phyloP scores from a whole-genome alignment of 2,888 invertebrate species.

The Cephus nigrinus region DNA sequence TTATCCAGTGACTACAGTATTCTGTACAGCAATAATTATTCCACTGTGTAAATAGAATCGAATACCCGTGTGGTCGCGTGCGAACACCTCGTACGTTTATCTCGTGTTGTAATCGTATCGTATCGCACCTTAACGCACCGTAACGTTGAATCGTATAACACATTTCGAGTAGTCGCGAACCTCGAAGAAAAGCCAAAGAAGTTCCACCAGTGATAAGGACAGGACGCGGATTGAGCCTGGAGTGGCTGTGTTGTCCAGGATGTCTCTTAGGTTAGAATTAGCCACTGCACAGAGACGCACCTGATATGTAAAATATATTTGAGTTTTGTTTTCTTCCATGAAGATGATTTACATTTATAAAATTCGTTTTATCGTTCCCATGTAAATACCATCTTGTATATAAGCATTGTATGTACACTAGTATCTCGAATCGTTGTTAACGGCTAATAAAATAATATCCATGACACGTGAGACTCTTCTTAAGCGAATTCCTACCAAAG shows the following conservation, averaged over 20 bases:
- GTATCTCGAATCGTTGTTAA: conserved; percentile 55
- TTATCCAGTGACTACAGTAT: conserved; percentile 37
- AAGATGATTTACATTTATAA: conserved; percentile 47
- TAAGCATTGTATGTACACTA: conserved; percentile 56
- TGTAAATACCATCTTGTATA: conserved; percentile 62
- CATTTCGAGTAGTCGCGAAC: too few relatives aligned
- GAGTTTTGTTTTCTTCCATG: conserved; percentile 49
- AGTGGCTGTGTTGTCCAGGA: too few relatives aligned
- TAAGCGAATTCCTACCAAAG: too few relatives aligned
- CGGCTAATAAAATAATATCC: conserved; percentile 57
- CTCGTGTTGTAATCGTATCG: too few relatives aligned
- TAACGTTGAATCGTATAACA: too few relatives aligned
- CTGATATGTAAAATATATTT: conserved; percentile 28
- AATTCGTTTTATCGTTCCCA: conserved; percentile 35
- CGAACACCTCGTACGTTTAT: too few relatives aligned
- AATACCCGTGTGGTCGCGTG: conserved; percentile 7
- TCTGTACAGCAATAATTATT: conserved; percentile 51
- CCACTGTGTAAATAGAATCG: conserved; percentile 10
- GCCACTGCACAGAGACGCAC: too few relatives aligned
- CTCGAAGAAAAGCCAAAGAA: too few relatives aligned
- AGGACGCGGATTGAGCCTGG: too few relatives aligned
- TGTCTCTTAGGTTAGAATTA: too few relatives aligned
- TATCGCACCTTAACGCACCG: too few relatives aligned
- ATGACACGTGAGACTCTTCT: conserved; percentile 17
- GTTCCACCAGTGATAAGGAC: too few relatives aligned